These are phyloP conservation scores for Leucosticte australis DNA, from an alignment of 2,113 vertebrate species.

Conservation along the genomic window DNA sequence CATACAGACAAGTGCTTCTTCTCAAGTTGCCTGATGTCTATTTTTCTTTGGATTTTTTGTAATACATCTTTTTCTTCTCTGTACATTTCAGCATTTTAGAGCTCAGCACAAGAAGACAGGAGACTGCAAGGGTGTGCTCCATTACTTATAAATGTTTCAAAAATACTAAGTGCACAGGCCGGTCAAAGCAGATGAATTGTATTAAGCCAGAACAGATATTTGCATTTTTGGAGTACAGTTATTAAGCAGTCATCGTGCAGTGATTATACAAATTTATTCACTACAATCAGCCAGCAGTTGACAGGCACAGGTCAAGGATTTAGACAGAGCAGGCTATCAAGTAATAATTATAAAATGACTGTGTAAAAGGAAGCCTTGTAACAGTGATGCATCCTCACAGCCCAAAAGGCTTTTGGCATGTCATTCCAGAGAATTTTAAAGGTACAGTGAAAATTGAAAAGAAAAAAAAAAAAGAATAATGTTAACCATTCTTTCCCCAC, in stretches of 20 bases:
- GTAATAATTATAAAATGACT: slow-evolving; percentile 5
- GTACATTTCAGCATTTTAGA: background rate
- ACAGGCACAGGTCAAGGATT: slow-evolving; percentile 45
- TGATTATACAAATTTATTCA: slow-evolving; percentile 40
- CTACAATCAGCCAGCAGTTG: slow-evolving; percentile 6
- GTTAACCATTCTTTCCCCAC: background rate
- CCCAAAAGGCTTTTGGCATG: background rate
- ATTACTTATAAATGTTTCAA: background rate
- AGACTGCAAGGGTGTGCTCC: background rate
- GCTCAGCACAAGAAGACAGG: background rate
- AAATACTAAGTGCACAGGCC: background rate
- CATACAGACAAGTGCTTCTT: background rate
- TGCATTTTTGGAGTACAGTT: slow-evolving; percentile 26
- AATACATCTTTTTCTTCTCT: background rate
- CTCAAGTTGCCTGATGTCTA: background rate
- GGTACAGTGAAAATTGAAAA: background rate
- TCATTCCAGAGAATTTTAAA: background rate
- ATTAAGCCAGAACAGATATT: background rate
- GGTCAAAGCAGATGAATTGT: background rate
- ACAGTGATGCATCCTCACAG: background rate
- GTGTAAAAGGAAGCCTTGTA: background rate
- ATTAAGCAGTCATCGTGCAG: slow-evolving; percentile 27
- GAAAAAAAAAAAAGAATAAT: background rate
- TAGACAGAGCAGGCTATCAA: background rate
- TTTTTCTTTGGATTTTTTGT: background rate